A percentile compares a stretch with the other conserved stretches of the same genome.
These are phyloP conservation scores for Mormyrops attenuatus DNA, from an alignment of 2,797 vertebrate species.

Conservation along the genomic window DNA sequence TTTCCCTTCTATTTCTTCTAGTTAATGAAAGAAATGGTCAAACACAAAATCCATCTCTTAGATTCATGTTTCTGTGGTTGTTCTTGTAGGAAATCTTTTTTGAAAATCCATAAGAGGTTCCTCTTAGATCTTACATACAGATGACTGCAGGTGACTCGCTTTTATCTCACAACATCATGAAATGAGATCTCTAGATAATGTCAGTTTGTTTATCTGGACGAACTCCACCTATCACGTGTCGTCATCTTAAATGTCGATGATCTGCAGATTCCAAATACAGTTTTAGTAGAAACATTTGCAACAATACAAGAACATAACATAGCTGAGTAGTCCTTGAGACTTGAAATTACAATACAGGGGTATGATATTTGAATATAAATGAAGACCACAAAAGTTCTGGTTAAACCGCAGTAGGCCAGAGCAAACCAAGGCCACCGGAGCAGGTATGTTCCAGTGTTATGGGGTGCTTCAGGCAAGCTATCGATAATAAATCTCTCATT, in stretches of 20 bases:
- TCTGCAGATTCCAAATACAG: not conserved
- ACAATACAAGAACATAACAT: not conserved
- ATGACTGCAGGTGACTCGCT: not conserved
- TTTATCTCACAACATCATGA: not conserved
- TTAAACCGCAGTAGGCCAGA: not conserved
- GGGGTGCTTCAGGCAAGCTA: not conserved
- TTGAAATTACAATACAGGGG: not conserved
- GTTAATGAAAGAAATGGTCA: not conserved
- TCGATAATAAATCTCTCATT: constrained; percentile 4
- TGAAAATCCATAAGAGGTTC: not conserved
- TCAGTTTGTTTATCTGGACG: not conserved
- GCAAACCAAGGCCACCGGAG: not conserved
- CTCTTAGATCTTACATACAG: not conserved
- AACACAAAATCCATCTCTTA: not conserved
- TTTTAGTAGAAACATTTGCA: not conserved
- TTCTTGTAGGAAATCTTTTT: not conserved
- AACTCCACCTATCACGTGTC: not conserved
- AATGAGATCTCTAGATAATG: not conserved
- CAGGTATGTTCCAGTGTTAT: not conserved
- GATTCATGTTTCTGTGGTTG: not conserved
- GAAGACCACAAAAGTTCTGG: not conserved
- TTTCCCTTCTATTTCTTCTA: not conserved
- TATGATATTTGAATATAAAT: not conserved
- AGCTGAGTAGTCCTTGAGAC: not conserved
- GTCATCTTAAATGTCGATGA: not conserved